A percentile compares a stretch with the other conserved stretches of the same genome.
Evolutionary conservation across 2,113 vertebrate genomes (phyloP).

Genomic region (Rhinopithecus roxellana): DNA sequence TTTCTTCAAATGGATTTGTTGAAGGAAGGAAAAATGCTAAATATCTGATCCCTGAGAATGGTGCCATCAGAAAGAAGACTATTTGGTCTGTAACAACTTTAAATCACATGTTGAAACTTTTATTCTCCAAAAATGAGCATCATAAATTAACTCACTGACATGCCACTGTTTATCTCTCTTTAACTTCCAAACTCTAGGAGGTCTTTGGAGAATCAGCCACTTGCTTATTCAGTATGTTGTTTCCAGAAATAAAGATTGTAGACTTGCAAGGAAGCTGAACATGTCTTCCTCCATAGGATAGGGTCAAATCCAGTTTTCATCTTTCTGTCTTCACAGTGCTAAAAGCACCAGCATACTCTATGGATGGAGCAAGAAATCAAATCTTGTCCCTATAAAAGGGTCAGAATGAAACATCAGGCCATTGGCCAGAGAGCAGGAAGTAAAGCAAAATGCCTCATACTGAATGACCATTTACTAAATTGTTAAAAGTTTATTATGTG

Average conservation of each 20-base stretch:
- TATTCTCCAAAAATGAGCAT: conserved; percentile 22
- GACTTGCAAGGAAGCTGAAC: conserved; percentile 12
- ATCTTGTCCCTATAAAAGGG: background rate
- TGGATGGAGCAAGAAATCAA: background rate
- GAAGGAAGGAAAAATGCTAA: background rate
- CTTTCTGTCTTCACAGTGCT: background rate
- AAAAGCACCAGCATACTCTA: background rate
- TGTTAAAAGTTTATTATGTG: background rate
- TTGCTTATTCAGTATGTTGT: conserved; percentile 40
- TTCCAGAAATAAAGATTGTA: conserved; percentile 31
- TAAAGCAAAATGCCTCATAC: background rate
- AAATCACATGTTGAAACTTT: conserved; percentile 46
- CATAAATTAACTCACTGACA: conserved; percentile 44
- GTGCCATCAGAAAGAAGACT: background rate
- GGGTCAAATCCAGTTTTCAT: background rate
- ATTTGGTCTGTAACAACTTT: background rate
- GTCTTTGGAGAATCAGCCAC: conserved; percentile 23
- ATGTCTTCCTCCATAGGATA: background rate
- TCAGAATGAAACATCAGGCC: background rate
- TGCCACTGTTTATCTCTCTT: background rate
- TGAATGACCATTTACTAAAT: background rate
- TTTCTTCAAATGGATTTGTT: background rate
- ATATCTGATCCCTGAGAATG: background rate
- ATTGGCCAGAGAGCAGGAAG: background rate
- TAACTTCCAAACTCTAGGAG: conserved; percentile 42